These are phyloP conservation scores for Sakesphorus luctuosus DNA, from an alignment of 2,113 vertebrate genomes.

Conservation along the genomic window DNA sequence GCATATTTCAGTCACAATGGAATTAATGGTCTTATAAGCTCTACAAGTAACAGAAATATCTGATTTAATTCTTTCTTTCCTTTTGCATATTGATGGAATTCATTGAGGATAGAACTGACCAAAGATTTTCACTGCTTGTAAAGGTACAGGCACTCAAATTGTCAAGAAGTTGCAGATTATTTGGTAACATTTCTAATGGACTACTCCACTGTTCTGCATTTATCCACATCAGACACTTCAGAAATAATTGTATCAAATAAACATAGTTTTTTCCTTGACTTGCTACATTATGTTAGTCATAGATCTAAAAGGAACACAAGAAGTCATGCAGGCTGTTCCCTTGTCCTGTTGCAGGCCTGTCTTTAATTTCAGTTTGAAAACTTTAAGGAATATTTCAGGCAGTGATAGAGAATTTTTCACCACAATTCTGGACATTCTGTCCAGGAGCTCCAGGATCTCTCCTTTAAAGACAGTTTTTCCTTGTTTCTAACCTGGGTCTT, in stretches of 20 bases:
- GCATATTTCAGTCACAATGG: neutral
- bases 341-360: neutral
- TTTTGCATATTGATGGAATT: neutral
- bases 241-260: neutral
- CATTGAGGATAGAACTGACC: neutral
- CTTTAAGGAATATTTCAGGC: neutral
- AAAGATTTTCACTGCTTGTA: neutral
- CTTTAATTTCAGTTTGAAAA: neutral
- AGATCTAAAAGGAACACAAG: neutral
- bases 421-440: neutral
- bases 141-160: neutral
- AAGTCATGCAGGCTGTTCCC: neutral
- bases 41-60: neutral
- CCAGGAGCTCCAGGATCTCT: neutral
- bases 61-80: neutral
- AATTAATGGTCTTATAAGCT: neutral
- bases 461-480: neutral
- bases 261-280: neutral
- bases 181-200: neutral
- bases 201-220: accelerated
- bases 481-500: neutral
- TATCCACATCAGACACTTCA: neutral
- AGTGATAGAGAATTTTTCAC: neutral
- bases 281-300: neutral
- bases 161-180: neutral